Percentiles rank a stretch among this genome's conserved stretches.
These are phyloP conservation scores for Drosophila leonis DNA, from an alignment of 2,888 invertebrate genomes.

Conservation along the genomic window DNA sequence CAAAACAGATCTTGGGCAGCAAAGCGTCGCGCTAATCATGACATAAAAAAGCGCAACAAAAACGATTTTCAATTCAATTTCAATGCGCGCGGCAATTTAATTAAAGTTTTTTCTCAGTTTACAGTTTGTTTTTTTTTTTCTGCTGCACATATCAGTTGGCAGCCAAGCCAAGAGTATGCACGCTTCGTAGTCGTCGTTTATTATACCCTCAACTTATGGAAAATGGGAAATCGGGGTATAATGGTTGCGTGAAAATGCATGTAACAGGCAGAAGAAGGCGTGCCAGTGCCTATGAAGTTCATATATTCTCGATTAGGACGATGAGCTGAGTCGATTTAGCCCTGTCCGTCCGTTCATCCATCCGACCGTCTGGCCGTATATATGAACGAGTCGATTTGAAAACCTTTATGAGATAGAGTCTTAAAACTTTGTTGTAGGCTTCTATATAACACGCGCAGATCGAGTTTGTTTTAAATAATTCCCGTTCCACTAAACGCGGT, in stretches of 20 bases:
- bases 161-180: conserved; percentile 3
- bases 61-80: conserved; percentile 81
- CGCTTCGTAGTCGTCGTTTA: conserved; percentile 5
- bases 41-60: conserved; percentile 82
- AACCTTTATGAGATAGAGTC: too few species aligned
- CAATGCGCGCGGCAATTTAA: conserved; percentile 75
- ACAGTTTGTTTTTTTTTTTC: not conserved
- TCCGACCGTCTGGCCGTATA: too few species aligned
- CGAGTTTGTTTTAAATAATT: too few species aligned
- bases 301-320: too few species aligned
- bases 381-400: too few species aligned
- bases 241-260: not conserved
- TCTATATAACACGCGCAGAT: too few species aligned
- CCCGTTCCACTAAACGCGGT: too few species aligned
- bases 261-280: not conserved
- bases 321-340: too few species aligned
- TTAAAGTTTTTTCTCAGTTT: conserved; percentile 56
- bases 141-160: conserved; percentile 6
- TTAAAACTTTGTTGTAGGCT: too few species aligned
- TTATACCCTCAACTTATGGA: not conserved
- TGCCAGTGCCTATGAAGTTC: not conserved
- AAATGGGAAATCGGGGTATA: not conserved
- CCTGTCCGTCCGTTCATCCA: too few species aligned
- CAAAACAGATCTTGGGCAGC: conserved; percentile 75
- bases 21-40: conserved; percentile 70